Conservation (phyloP, 2,113 vertebrate genomes). For the Spea bombifrons region DNA sequence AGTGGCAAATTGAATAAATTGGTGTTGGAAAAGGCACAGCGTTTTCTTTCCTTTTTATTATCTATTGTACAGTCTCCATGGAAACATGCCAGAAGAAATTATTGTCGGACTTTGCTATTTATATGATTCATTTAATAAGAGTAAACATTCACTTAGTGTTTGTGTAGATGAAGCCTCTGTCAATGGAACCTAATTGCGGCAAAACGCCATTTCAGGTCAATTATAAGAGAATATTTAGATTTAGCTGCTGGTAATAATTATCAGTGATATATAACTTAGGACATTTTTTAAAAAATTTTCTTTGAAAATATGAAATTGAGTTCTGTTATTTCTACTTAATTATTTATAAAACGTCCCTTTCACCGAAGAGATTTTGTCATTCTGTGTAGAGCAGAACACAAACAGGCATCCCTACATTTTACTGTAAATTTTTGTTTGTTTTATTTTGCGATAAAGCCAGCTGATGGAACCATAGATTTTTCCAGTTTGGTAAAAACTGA, state of each 20-base stretch:
- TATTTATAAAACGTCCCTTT: no score
- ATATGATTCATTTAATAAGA: slow-evolving; percentile 47
- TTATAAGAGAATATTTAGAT: slow-evolving; percentile 26
- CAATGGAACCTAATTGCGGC: slow-evolving; percentile 20
- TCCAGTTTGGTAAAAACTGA: no score
- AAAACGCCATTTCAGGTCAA: slow-evolving; percentile 27
- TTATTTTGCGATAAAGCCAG: no score
- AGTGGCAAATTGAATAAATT: slow-evolving; percentile 46
- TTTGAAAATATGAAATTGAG: not conserved
- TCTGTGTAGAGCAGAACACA: no score
- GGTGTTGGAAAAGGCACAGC: slow-evolving; percentile 55
- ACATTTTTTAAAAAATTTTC: not conserved
- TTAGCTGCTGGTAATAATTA: slow-evolving; percentile 33
- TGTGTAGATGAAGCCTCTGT: not conserved
- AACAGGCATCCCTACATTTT: no score
- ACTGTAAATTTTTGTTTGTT: no score
- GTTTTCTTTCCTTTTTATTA: slow-evolving; percentile 54
- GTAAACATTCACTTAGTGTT: slow-evolving; percentile 28
- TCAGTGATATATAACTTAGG: slow-evolving; percentile 28
- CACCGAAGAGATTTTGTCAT: no score
- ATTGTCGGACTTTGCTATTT: slow-evolving; percentile 44
- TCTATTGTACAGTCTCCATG: slow-evolving; percentile 51
- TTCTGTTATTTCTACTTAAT: no score
- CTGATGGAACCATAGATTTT: no score
- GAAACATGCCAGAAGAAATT: slow-evolving; percentile 48